phyloP scores from a whole-genome alignment of 2,113 vertebrate genomes.

The Cathartes aura region DNA sequence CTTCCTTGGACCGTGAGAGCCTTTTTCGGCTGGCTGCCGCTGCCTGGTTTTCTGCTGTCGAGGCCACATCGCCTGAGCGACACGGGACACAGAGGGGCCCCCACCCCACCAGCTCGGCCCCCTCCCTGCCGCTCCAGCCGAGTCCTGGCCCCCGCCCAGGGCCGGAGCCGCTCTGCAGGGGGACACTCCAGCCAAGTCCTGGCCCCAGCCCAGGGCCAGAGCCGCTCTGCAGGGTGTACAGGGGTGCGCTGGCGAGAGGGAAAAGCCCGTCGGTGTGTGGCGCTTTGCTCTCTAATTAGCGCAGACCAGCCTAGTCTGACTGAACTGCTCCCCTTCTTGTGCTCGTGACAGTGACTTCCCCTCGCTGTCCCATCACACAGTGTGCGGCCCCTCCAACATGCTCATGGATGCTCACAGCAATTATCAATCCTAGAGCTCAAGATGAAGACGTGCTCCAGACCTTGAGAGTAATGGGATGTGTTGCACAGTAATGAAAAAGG shows the following conservation, averaged over 20 bases:
- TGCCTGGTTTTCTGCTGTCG: not conserved
- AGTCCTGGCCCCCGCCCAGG: not conserved
- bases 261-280: rapidly evolving
- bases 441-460: not conserved
- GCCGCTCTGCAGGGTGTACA: not conserved
- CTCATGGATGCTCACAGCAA: not conserved
- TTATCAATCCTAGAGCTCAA: rapidly evolving
- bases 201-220: not conserved
- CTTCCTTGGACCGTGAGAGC: rapidly evolving
- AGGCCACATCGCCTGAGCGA: no score
- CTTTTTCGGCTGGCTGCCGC: rapidly evolving
- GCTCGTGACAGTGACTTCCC: not conserved
- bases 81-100: rapidly evolving
- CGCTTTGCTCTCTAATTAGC: not conserved
- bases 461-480: rapidly evolving
- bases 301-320: not conserved
- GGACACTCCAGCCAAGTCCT: not conserved
- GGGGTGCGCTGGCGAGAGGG: not conserved
- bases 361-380: not conserved
- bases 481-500: not conserved
- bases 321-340: not conserved
- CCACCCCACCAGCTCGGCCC: no score
- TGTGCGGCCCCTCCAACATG: rapidly evolving
- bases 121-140: rapidly evolving
- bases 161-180: not conserved